A percentile compares a stretch with the other conserved stretches of the same genome.
These are phyloP conservation scores for Standfussiana lucernea DNA, from an alignment of 2,888 invertebrate genomes.

Conservation along the genomic window DNA sequence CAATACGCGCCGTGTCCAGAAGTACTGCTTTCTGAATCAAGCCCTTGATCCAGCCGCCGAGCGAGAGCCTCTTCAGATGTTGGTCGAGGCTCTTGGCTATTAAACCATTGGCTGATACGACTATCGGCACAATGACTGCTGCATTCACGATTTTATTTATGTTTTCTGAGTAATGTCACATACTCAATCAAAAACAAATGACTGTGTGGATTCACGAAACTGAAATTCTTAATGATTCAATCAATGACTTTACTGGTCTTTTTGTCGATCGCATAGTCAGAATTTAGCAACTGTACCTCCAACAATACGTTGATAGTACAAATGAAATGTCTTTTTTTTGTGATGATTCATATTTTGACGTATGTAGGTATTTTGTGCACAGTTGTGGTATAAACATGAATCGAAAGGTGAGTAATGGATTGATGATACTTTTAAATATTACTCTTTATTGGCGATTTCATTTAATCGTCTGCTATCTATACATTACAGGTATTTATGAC, in stretches of 20 bases:
- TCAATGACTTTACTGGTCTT: not conserved
- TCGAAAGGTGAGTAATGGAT: constrained; percentile 8
- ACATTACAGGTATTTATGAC: no score
- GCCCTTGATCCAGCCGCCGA: no score
- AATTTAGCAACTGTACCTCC: not conserved
- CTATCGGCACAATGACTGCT: no score
- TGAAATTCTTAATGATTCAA: not conserved
- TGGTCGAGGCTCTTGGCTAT: no score
- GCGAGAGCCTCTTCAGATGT: no score
- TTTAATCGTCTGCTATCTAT: no score
- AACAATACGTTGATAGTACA: not conserved
- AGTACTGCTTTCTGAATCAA: no score
- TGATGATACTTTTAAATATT: not conserved
- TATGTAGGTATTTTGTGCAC: not conserved
- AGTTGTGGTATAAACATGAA: not conserved
- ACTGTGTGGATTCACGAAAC: not conserved
- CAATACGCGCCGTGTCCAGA: no score
- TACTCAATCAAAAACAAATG: not conserved
- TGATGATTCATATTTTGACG: constrained; percentile 1
- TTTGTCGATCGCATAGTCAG: not conserved
- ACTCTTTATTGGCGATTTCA: not conserved
- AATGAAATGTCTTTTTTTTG: not conserved
- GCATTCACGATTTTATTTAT: no score
- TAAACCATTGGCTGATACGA: no score
- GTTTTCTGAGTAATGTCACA: not conserved